Conservation (phyloP, 2,888 invertebrate genomes). For the Caenorhabditis afra region DNA sequence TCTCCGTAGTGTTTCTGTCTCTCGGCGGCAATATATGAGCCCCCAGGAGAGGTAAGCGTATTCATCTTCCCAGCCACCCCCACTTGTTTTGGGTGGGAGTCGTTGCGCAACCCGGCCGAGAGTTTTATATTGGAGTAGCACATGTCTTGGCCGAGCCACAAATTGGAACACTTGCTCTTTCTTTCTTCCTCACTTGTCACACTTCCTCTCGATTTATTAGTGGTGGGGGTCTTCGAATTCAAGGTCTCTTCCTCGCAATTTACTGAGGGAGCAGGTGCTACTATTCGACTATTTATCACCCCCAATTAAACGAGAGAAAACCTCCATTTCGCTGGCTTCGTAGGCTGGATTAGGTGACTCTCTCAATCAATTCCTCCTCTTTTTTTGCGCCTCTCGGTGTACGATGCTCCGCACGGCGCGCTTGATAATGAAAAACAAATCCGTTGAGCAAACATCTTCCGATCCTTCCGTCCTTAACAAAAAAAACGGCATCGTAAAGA, state of each 20-base stretch:
- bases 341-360: conserved; percentile 39
- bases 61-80: conserved; percentile 32
- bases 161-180: conserved; percentile 52
- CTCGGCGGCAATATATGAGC: not conserved
- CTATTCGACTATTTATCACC: conserved; percentile 42
- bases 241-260: conserved; percentile 19
- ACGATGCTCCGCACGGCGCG: conserved; percentile 33
- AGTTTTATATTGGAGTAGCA: conserved; percentile 42
- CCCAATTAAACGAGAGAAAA: conserved; percentile 38
- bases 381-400: conserved; percentile 6
- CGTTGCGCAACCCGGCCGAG: conserved; percentile 34
- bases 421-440: conserved; percentile 57
- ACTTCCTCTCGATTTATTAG: conserved; percentile 19
- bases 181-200: conserved; percentile 4
- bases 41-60: conserved; percentile 47
- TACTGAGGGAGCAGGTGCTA: conserved; percentile 47
- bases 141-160: conserved; percentile 28
- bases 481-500: not conserved
- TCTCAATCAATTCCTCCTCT: conserved; percentile 44
- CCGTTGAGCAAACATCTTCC: conserved; percentile 38
- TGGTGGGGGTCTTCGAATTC: not conserved
- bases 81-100: conserved; percentile 45
- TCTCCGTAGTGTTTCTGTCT: conserved; percentile 24
- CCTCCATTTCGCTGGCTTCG: conserved; percentile 27
- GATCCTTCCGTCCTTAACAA: conserved; percentile 6